These are phyloP conservation scores for Choloepus didactylus DNA, from an alignment of 2,797 vertebrate genomes.

Conservation along the genomic window DNA sequence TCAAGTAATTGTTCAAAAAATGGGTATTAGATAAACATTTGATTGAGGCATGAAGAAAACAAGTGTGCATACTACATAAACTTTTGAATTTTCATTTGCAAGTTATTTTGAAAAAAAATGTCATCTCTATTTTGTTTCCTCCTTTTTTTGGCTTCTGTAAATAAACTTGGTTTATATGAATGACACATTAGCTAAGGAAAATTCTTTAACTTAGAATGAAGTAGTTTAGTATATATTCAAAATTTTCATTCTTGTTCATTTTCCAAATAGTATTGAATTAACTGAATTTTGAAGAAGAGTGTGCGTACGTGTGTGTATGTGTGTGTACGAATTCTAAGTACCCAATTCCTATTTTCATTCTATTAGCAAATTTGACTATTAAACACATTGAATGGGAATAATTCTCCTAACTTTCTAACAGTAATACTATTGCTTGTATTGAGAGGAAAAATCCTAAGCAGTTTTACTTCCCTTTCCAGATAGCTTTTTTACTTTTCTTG, in stretches of 20 bases:
- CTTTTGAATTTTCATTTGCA: background rate
- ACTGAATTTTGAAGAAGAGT: conserved; percentile 36
- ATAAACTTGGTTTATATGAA: conserved; percentile 46
- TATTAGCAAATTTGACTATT: conserved; percentile 24
- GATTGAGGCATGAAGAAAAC: background rate
- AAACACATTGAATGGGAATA: conserved; percentile 35
- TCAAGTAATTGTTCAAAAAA: background rate
- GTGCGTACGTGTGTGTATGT: background rate
- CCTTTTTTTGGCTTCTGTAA: conserved; percentile 41
- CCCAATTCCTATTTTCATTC: background rate
- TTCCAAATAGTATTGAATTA: conserved; percentile 57
- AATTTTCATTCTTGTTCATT: conserved; percentile 57
- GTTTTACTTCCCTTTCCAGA: conserved; percentile 25
- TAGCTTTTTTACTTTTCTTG: background rate
- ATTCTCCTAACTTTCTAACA: conserved; percentile 12
- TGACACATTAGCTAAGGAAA: conserved; percentile 4
- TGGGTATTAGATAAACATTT: background rate
- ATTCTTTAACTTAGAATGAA: conserved; percentile 36
- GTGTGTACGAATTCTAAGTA: conserved; percentile 21
- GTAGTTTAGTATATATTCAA: background rate
- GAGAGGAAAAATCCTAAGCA: conserved; percentile 15
- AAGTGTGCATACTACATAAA: background rate
- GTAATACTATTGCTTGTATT: background rate
- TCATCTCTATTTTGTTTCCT: background rate
- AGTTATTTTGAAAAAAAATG: conserved; percentile 38